Base-by-base conservation (phyloP, 2,888 invertebrate species). In the Mesoligia furuncula region DNA sequence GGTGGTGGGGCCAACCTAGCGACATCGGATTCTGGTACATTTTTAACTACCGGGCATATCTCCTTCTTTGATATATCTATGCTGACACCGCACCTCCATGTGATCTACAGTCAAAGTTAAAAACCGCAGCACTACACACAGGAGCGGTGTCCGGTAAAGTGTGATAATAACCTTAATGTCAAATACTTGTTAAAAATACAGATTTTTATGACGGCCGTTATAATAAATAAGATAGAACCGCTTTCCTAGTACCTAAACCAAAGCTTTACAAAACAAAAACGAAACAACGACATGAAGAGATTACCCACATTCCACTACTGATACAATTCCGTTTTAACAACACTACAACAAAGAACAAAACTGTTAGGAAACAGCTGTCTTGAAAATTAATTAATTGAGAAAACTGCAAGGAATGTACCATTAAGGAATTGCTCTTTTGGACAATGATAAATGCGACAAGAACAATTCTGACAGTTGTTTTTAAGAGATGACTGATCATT, bases 321-420 rank as follows among this genome's bases (percentile, higher is more conserved):
- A 61, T 59, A 36, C 64, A 36, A 70, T 73, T 73, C 51, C 51
- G 62, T 71, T 73, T 61, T 48, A 73, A 61, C 70, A 69, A 45
- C 45, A 39, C 39, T 67, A 80, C 61, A 80, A 81, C 62, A 61
- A 75, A 75, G 81, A 62, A 42, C 66, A 73, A 73, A 73, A 73
- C 59, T 62, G 70, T 70, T 36, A 36, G 51, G 73, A 81, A 51
- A 67, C 69, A 73, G 68, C 75, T 81, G 76, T 72, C 79, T 75
- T 48, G 72, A 77, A 79, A 86, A 72, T 83, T 77, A 74, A 79
- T 85, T 79, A 86, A 76, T 83, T 79, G 48, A 77, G 76, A 79
- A 77, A 77, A 85, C 74, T 83, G 73, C 68, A 84, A 59, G 75
- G 80, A 74, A 79, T 78, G 69, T 75, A 72, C 70, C 73, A 73